phyloP scores from a whole-genome alignment of 2,888 invertebrate species.

The Thalpophila matura region DNA sequence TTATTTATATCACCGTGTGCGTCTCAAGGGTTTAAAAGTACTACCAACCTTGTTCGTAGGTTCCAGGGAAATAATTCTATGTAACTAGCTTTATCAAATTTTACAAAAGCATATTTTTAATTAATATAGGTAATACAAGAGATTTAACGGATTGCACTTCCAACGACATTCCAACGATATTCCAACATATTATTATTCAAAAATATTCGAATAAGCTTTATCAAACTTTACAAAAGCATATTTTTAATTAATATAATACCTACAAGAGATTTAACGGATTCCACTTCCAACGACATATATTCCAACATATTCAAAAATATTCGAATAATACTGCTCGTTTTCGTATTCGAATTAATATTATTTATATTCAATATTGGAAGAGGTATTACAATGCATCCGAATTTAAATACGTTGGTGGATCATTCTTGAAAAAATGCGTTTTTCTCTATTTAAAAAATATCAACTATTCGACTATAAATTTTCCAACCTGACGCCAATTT shows the following conservation, averaged over 20 bases:
- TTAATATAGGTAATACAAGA: too few relatives aligned
- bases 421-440: background rate
- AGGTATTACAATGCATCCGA: background rate
- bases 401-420: slow-evolving; percentile 6
- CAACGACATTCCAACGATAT: background rate
- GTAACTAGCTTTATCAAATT: too few relatives aligned
- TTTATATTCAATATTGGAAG: slow-evolving; percentile 36
- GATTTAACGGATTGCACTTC: too few relatives aligned
- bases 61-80: too few relatives aligned
- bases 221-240: background rate
- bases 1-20: slow-evolving; percentile 14
- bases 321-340: slow-evolving; percentile 14
- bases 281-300: background rate
- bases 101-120: too few relatives aligned
- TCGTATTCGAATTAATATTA: slow-evolving; percentile 6
- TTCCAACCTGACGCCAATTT: slow-evolving; percentile 19
- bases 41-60: too few relatives aligned
- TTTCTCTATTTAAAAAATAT: background rate
- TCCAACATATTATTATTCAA: slow-evolving; percentile 1
- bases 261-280: background rate
- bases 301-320: background rate
- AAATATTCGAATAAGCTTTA: background rate
- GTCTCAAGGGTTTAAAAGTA: too few relatives aligned
- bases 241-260: slow-evolving; percentile 16
- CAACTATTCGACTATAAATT: slow-evolving; percentile 4